phyloP scores from a whole-genome alignment of 2,113 vertebrate genomes.

The Asarcornis scutulata region DNA sequence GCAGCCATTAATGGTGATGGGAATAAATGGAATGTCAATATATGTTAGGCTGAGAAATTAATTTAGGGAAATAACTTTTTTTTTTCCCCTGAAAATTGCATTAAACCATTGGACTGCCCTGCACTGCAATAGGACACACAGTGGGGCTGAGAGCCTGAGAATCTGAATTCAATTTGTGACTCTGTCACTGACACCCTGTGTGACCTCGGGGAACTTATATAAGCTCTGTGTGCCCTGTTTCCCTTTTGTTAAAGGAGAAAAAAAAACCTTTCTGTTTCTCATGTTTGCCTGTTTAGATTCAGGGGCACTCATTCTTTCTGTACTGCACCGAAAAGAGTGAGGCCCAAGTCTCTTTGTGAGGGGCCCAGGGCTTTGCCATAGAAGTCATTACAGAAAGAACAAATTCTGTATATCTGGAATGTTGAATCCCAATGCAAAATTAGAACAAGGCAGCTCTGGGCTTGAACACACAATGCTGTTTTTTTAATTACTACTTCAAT shows the following conservation, averaged over 20 bases:
- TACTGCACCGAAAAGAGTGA: not conserved
- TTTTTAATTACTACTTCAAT: slow-evolving; percentile 55
- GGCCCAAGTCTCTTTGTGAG: not conserved
- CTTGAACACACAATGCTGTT: not conserved
- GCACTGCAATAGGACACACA: not conserved
- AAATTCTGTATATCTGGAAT: slow-evolving; percentile 39
- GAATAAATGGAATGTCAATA: not conserved
- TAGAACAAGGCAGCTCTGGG: slow-evolving; percentile 40
- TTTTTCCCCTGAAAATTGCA: not conserved
- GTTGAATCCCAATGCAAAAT: slow-evolving; percentile 33
- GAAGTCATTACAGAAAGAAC: not conserved
- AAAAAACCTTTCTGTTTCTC: slow-evolving; percentile 51
- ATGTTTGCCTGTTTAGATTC: slow-evolving; percentile 23
- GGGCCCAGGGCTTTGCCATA: not conserved
- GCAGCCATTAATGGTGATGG: not conserved
- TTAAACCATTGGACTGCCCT: not conserved
- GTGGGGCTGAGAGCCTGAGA: not conserved
- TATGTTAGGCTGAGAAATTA: not conserved
- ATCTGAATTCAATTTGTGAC: slow-evolving; percentile 46
- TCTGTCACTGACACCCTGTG: not conserved
- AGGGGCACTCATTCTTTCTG: not conserved
- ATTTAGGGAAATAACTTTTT: not conserved
- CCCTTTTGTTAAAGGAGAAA: slow-evolving; percentile 38
- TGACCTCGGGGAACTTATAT: slow-evolving; percentile 42
- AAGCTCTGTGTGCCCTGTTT: slow-evolving; percentile 19